These are phyloP conservation scores for Danionella dracula DNA, from an alignment of 2,797 vertebrate species.

Conservation along the genomic window DNA sequence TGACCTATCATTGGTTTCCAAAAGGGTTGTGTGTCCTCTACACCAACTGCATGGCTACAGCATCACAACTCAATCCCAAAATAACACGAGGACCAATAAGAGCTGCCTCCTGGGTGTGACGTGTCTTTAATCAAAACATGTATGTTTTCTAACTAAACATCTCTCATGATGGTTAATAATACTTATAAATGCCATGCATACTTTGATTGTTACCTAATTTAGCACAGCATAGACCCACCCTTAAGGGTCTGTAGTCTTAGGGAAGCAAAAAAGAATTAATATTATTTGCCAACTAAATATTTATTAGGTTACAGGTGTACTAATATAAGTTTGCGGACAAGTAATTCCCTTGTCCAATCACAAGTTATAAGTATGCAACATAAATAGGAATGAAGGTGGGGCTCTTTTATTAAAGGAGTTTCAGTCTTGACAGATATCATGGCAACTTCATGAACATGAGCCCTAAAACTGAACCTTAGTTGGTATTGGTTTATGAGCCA, in stretches of 20 bases:
- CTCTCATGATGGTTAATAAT: not conserved
- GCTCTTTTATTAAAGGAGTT: slow-evolving; percentile 55
- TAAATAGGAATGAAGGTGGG: slow-evolving; percentile 44
- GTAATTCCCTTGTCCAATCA: slow-evolving; percentile 27
- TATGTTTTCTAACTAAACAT: not conserved
- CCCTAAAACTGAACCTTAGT: slow-evolving; percentile 59
- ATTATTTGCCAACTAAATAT: not conserved
- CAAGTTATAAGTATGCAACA: slow-evolving; percentile 28
- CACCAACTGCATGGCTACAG: slow-evolving; percentile 60
- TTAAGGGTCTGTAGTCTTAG: not conserved
- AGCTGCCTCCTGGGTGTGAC: not conserved
- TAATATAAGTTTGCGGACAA: slow-evolving; percentile 4
- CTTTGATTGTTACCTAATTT: not conserved
- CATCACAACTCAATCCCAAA: slow-evolving; percentile 63
- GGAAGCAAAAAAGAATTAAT: not conserved
- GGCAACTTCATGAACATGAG: slow-evolving; percentile 72
- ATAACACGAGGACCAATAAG: slow-evolving; percentile 64
- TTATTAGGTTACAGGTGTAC: not conserved
- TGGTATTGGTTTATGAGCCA: slow-evolving; percentile 66
- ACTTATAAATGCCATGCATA: not conserved
- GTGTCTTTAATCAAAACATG: not conserved
- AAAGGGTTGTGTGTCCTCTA: slow-evolving; percentile 54
- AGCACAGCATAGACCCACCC: not conserved
- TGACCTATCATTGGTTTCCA: slow-evolving; percentile 54
- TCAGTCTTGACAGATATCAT: slow-evolving; percentile 63